Conservation (phyloP, 2,888 invertebrate species). For the Aleiodes leptofemur region DNA sequence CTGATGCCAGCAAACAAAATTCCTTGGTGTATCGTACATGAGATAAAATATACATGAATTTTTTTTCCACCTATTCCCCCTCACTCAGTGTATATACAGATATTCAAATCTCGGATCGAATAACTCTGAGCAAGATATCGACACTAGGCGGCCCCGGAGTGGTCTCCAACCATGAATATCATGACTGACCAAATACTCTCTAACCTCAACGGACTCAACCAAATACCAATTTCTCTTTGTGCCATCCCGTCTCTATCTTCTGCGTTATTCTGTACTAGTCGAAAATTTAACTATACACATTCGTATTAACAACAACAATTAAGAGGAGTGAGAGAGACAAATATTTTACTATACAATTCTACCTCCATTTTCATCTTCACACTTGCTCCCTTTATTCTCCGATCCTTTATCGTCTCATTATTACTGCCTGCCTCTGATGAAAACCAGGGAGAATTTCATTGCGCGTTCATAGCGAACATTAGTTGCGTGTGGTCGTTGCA, state of each 20-base stretch:
- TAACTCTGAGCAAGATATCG: slow-evolving; percentile 62
- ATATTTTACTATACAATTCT: background rate
- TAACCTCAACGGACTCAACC: slow-evolving; percentile 24
- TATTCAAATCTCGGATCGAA: slow-evolving; percentile 74
- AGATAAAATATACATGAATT: slow-evolving; percentile 73
- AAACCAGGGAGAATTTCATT: background rate
- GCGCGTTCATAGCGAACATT: slow-evolving; percentile 9
- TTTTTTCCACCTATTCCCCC: slow-evolving; percentile 61
- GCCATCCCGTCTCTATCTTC: background rate
- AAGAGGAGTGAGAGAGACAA: no score
- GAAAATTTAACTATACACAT: no score
- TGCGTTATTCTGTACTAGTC: no score
- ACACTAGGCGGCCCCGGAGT: slow-evolving; percentile 62
- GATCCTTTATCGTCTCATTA: slow-evolving; percentile 13
- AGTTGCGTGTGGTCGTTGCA: slow-evolving; percentile 20
- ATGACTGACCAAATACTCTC: slow-evolving; percentile 70
- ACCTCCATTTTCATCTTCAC: slow-evolving; percentile 2
- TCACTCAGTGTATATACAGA: slow-evolving; percentile 48
- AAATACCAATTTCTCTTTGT: slow-evolving; percentile 12
- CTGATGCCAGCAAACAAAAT: slow-evolving; percentile 31
- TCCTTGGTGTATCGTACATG: slow-evolving; percentile 42
- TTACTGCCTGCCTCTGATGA: background rate
- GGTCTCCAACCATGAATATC: slow-evolving; percentile 75
- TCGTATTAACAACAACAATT: slow-evolving; percentile 3
- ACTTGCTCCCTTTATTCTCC: slow-evolving; percentile 34